Base-by-base conservation (phyloP, 2,888 invertebrate genomes). In the Cantharis nigra region DNA sequence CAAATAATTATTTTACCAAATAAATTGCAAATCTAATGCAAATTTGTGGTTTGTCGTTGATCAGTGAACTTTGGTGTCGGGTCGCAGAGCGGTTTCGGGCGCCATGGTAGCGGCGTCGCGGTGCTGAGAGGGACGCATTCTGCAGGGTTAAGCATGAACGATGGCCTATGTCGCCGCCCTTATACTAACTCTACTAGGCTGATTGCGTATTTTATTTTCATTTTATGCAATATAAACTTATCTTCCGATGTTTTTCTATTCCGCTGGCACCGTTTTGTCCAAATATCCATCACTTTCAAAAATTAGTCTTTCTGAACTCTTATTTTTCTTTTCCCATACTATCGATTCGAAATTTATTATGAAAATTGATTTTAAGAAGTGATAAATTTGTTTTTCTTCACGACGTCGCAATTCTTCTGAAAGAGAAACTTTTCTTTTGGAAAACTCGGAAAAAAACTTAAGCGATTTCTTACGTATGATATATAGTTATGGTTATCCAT, bases 51-150 rank as follows among this genome's bases (percentile, higher is more conserved):
- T 63, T 74, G 78, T 70, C 79, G 70, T 70, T 78, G 79, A 79
- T 79, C 79, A 76, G 74, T 78, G 78, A 79, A 79, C 78, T 79
- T 80, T 75, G 78, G 76, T 76, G 80, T 63, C 78, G 72, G 75
- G 75, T 79, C 20, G 20, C 77, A 73, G 28, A 71, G 75, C 70
- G 65, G 69, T 69, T 75, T 63, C 33, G 75, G 75, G 79, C 79
- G 77, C 75, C 76, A 70, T 49, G 33, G 74, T 76, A 73, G 69
- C 73, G 80, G 78, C 80, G 76, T 80, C 78, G 73, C 76, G 74
- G 73, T 76, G 78, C 76, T 76, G 78, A 63, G 75, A 73, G 75
- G 77, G 77, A 74, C 74, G 74, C 63, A 72, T 63, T 76, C 74
- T 74, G 71, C 74, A 77, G 76, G 77, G 79, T 75, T 79, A 77